Percentiles rank a stretch among this genome's conserved stretches.
phyloP scores from a whole-genome alignment of 2,888 invertebrate genomes.

The Acrobasis suavella region DNA sequence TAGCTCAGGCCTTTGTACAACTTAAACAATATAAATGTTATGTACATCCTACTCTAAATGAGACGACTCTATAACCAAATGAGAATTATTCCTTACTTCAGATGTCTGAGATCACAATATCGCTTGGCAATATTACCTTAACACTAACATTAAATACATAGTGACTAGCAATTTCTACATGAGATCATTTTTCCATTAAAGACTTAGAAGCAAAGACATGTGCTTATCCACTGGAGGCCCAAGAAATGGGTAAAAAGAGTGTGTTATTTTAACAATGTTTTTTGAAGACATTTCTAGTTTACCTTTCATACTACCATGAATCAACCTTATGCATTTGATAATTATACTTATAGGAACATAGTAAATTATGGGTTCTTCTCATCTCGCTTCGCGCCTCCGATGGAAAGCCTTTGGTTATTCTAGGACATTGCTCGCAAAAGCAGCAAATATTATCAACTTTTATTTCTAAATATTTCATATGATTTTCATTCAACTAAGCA shows the following conservation, averaged over 20 bases:
- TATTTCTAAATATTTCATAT: not conserved
- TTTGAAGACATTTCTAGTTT: no score
- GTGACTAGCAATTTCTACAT: constrained; percentile 49
- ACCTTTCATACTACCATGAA: no score
- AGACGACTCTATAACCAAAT: constrained; percentile 28
- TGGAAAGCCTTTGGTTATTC: not conserved
- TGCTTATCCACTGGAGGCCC: not conserved
- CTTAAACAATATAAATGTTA: constrained; percentile 23
- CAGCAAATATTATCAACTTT: not conserved
- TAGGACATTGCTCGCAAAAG: constrained; percentile 13
- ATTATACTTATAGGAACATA: no score
- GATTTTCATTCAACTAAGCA: not conserved
- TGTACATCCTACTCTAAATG: constrained; percentile 28
- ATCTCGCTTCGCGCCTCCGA: no score
- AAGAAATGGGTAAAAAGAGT: no score
- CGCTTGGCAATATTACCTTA: constrained; percentile 75
- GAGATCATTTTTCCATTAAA: constrained; percentile 42
- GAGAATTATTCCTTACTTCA: constrained; percentile 28
- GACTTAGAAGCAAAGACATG: constrained; percentile 12
- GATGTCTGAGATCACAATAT: constrained; percentile 73
- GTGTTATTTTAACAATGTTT: no score
- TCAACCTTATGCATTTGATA: no score
- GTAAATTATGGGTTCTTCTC: no score
- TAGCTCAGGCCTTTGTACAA: constrained; percentile 32
- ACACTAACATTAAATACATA: constrained; percentile 34